phyloP scores from a whole-genome alignment of 2,113 vertebrate species.

The Lampris incognitus region DNA sequence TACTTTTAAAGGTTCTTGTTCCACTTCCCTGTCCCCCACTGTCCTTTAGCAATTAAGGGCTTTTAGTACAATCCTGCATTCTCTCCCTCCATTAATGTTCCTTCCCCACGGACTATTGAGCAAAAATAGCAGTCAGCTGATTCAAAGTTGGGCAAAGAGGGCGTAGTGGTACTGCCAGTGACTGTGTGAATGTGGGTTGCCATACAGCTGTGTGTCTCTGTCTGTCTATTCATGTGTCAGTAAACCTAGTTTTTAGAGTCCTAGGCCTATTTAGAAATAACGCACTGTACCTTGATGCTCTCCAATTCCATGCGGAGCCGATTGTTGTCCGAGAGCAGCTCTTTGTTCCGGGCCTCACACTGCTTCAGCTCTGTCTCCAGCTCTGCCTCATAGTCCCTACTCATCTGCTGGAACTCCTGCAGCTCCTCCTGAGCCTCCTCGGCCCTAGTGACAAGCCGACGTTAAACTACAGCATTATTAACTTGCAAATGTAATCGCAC shows the following conservation, averaged over 20 bases:
- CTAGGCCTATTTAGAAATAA: background rate
- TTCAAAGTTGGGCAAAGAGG: slow-evolving; percentile 44
- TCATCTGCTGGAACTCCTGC: slow-evolving; percentile 96
- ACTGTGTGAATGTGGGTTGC: slow-evolving; percentile 18
- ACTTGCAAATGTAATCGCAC: background rate
- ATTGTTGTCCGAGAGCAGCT: slow-evolving; percentile 89
- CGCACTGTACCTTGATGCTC: slow-evolving; percentile 84
- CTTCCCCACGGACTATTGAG: slow-evolving; percentile 48
- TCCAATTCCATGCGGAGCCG: slow-evolving; percentile 91
- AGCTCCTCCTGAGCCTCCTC: slow-evolving; percentile 90
- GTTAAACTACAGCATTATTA: background rate
- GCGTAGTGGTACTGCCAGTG: slow-evolving; percentile 31
- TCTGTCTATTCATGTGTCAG: background rate
- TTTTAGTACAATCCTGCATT: slow-evolving; percentile 49
- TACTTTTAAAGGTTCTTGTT: background rate
- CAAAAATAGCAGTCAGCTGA: slow-evolving; percentile 72
- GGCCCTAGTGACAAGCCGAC: slow-evolving; percentile 78
- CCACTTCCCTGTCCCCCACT: background rate
- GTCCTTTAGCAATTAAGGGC: slow-evolving; percentile 13
- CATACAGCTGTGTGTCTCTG: background rate
- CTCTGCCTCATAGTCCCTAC: slow-evolving; percentile 95
- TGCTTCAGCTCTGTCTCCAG: slow-evolving; percentile 94
- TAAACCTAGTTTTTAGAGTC: background rate
- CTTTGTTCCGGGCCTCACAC: slow-evolving; percentile 90
- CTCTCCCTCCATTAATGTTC: slow-evolving; percentile 13